A percentile compares a stretch with the other conserved stretches of the same genome.
Evolutionary conservation across 2,888 invertebrate genomes (phyloP).

Genomic region (Ochropacha duplaris): DNA sequence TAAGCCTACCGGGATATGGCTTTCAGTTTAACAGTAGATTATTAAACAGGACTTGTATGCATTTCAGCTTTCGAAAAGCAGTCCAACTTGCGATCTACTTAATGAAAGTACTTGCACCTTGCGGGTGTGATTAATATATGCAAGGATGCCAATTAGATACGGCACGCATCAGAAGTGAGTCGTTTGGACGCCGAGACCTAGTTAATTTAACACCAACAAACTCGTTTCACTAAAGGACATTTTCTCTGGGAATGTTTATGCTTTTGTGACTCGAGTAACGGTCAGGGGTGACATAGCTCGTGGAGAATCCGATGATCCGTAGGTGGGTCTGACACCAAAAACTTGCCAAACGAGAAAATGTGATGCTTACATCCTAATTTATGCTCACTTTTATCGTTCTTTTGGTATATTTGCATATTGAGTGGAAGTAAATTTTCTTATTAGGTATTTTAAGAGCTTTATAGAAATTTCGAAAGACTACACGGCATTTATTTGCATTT

Average conservation of each 20-base stretch:
- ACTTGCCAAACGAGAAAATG: slow-evolving; percentile 12
- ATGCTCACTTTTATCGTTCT: slow-evolving; percentile 2
- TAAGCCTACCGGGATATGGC: slow-evolving; percentile 51
- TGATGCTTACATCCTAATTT: slow-evolving; percentile 3
- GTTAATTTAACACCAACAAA: slow-evolving; percentile 47
- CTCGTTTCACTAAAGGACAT: slow-evolving; percentile 55
- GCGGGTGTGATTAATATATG: slow-evolving; percentile 60
- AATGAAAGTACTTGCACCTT: slow-evolving; percentile 39
- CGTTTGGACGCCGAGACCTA: slow-evolving; percentile 38
- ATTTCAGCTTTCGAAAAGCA: slow-evolving; percentile 63
- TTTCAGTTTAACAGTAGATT: slow-evolving; percentile 63
- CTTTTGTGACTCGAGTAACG: slow-evolving; percentile 47
- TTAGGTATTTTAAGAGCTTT: background rate
- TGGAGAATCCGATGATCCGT: slow-evolving; percentile 56
- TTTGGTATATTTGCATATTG: background rate
- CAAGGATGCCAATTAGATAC: slow-evolving; percentile 74
- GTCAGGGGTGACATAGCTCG: slow-evolving; percentile 57
- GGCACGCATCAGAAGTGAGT: slow-evolving; percentile 49
- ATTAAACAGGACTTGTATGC: slow-evolving; percentile 55
- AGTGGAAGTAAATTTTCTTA: background rate
- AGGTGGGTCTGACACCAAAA: slow-evolving; percentile 51
- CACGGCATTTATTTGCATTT: too few species aligned
- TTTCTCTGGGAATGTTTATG: slow-evolving; percentile 42
- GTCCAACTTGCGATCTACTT: slow-evolving; percentile 54
- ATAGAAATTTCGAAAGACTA: background rate